A percentile compares a stretch with the other conserved stretches of the same genome.
phyloP scores from a whole-genome alignment of 2,888 invertebrate species.

The Sphinx pinastri region DNA sequence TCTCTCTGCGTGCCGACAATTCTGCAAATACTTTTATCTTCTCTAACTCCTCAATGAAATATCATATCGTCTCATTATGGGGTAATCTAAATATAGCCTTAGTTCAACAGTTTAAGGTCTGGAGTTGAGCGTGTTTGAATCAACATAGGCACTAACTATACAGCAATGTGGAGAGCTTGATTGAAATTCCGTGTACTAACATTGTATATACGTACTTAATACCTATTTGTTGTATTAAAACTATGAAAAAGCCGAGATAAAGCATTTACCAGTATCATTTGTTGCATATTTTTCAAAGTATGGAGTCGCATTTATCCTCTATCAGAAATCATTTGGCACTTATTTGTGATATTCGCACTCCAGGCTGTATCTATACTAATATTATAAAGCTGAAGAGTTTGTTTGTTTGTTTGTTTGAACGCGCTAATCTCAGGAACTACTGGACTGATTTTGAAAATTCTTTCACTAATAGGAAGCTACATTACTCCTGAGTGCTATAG shows the following conservation, averaged over 20 bases:
- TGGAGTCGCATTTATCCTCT: neutral
- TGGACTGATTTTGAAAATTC: too few species aligned
- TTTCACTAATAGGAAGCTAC: too few species aligned
- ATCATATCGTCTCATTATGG: slow-evolving; percentile 26
- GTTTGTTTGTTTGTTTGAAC: too few species aligned
- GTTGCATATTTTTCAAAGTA: neutral
- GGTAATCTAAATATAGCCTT: slow-evolving; percentile 38
- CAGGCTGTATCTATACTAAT: too few species aligned
- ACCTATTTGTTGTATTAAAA: slow-evolving; percentile 64
- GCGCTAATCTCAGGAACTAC: too few species aligned
- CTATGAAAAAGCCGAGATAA: slow-evolving; percentile 56
- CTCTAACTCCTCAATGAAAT: slow-evolving; percentile 59
- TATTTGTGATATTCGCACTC: too few species aligned
- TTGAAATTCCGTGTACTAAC: slow-evolving; percentile 83
- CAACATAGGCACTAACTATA: slow-evolving; percentile 39
- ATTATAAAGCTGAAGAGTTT: too few species aligned
- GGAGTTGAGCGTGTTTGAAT: slow-evolving; percentile 32
- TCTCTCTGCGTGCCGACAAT: slow-evolving; percentile 78
- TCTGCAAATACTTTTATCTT: slow-evolving; percentile 80
- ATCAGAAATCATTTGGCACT: too few species aligned
- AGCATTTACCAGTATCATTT: slow-evolving; percentile 24
- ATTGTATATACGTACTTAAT: slow-evolving; percentile 71
- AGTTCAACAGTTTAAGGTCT: slow-evolving; percentile 25
- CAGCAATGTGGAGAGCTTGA: slow-evolving; percentile 53
- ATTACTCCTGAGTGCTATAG: too few species aligned